Evolutionary conservation across 2,797 vertebrate genomes (phyloP), one percentile per base, ranked within the genome.

Genomic region (Hippocampus kuda): DNA sequence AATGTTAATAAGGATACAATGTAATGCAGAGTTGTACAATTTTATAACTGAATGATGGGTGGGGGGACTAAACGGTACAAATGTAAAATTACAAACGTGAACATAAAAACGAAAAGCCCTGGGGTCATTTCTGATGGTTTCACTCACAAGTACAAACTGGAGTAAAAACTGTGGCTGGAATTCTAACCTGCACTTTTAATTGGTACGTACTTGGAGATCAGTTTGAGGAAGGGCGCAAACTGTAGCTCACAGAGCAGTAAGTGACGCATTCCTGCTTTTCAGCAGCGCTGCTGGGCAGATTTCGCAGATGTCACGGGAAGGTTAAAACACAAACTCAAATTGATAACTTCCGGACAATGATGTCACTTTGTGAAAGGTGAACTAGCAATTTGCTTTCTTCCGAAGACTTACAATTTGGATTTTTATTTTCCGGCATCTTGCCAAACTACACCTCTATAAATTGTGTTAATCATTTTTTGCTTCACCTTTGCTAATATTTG

Each of bases 211-310:
- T 20, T 66, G 48, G 38, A 54, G 20, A 49, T 44, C 15, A 18
- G 18, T 56, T 69, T 73, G 13, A 34, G 56, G 13, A 59, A 70
- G 46, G 26, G 53, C 63, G 22, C 11, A 56, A 51, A 66, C 64
- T 70, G 65, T 66, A 51, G 68, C 49, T 76, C 61, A 10, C 63
- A 68, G 26, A 27, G 56, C 15, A 20, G 24, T 62, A 71, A 22
- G 51, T 15, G 72, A 75, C 15, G 51, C 87, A 89, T 91, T 88
- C 86, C 85, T 84, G 73, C 84, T 85, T 88, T 83, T 91, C 88
- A 89, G 53, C 87, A 71, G 75, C 70, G 66, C 76, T 79, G 81
- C 81, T 83, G 85, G 78, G 69, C 66, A 77, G 68, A 53, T 71
- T 80, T 75, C 74, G 67, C 77, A 70, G 77, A 74, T 73, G 34